Conservation (phyloP, 1,140 invertebrate genomes). For the Agrilus planipennis region DNA sequence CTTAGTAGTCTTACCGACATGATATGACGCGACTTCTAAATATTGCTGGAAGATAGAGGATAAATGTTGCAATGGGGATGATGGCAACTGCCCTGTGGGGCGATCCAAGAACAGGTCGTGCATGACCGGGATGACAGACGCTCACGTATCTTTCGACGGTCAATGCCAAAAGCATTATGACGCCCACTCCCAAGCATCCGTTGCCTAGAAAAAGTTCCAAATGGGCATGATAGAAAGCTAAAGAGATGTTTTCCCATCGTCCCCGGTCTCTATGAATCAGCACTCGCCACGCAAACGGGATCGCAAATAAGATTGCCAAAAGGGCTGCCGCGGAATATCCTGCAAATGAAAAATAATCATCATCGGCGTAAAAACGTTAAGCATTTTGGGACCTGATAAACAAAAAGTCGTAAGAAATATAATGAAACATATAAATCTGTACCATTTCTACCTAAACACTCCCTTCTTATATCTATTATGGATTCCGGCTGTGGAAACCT, state of each 20-base stretch:
- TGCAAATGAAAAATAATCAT: slow-evolving; percentile 30
- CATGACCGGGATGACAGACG: slow-evolving; percentile 61
- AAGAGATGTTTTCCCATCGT: slow-evolving; percentile 46
- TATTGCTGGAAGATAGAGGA: slow-evolving; percentile 51
- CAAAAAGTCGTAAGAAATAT: no score
- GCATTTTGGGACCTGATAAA: no score
- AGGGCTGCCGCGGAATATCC: slow-evolving; percentile 59
- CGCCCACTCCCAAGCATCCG: slow-evolving; percentile 57
- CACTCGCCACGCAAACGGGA: slow-evolving; percentile 57
- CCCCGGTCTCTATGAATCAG: slow-evolving; percentile 52
- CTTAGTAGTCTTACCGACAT: no score
- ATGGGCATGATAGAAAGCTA: slow-evolving; percentile 62
- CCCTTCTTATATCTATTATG: no score
- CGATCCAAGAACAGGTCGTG: slow-evolving; percentile 46
- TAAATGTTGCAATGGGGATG: slow-evolving; percentile 48
- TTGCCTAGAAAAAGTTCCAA: slow-evolving; percentile 64
- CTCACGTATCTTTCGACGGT: slow-evolving; percentile 71
- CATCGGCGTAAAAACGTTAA: no score
- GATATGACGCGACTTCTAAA: slow-evolving; percentile 47
- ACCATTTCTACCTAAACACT: no score
- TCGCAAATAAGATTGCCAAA: slow-evolving; percentile 56
- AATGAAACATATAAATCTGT: no score
- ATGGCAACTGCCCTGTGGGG: slow-evolving; percentile 46
- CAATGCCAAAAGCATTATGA: slow-evolving; percentile 67
- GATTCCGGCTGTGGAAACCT: no score